These are phyloP conservation scores for Eupithecia pulchellata DNA, from an alignment of 2,888 invertebrate species.

Conservation along the genomic window DNA sequence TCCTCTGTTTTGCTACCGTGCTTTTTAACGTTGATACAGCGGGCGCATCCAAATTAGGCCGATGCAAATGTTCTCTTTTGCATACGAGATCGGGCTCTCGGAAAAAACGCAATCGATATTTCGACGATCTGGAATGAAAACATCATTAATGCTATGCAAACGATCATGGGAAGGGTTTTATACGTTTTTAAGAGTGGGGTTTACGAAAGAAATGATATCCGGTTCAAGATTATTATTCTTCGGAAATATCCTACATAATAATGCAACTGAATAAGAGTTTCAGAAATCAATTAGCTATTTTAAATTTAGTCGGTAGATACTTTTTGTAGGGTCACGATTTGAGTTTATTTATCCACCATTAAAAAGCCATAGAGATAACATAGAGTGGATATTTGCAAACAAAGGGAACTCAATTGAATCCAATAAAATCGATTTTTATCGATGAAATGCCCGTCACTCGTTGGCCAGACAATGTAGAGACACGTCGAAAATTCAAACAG, in stretches of 20 bases:
- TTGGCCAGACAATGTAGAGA: slow-evolving; percentile 67
- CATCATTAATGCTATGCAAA: slow-evolving; percentile 77
- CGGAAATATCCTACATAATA: slow-evolving; percentile 8
- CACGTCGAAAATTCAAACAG: slow-evolving; percentile 62
- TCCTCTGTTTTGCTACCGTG: slow-evolving; percentile 80
- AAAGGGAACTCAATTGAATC: slow-evolving; percentile 72
- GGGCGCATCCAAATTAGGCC: slow-evolving; percentile 79
- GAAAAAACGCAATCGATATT: slow-evolving; percentile 64
- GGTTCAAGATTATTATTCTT: slow-evolving; percentile 19
- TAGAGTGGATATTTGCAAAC: slow-evolving; percentile 70
- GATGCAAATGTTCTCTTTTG: slow-evolving; percentile 78
- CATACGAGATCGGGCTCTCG: slow-evolving; percentile 62
- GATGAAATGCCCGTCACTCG: slow-evolving; percentile 68
- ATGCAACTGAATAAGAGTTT: slow-evolving; percentile 17
- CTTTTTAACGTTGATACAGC: slow-evolving; percentile 81
- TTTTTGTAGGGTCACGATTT: neutral
- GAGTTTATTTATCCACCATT: slow-evolving; percentile 45
- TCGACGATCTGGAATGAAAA: slow-evolving; percentile 67
- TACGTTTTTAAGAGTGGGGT: slow-evolving; percentile 36
- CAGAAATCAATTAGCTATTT: neutral
- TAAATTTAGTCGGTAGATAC: neutral
- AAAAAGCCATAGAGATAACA: slow-evolving; percentile 52
- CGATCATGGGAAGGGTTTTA: slow-evolving; percentile 59
- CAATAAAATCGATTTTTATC: slow-evolving; percentile 76
- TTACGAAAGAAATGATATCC: slow-evolving; percentile 53